These are phyloP conservation scores for Erpetoichthys calabaricus DNA, from an alignment of 2,797 vertebrate species.

Conservation along the genomic window DNA sequence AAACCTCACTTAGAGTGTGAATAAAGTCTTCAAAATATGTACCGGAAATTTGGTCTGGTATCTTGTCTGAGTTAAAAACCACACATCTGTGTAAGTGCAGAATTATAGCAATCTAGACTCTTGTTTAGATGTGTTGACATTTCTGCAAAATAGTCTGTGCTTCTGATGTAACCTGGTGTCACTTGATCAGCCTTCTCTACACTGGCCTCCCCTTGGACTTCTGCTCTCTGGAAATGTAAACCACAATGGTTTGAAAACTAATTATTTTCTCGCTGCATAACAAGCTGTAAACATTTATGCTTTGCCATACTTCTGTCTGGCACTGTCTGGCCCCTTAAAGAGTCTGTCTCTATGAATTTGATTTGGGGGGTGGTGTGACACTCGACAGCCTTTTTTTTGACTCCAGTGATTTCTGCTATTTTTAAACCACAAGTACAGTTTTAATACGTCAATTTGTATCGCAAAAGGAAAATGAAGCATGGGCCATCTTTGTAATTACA, in stretches of 20 bases:
- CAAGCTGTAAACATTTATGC: slow-evolving; percentile 24
- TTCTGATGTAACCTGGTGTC: not conserved
- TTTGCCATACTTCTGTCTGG: slow-evolving; percentile 33
- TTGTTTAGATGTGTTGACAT: not conserved
- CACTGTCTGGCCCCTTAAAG: slow-evolving; percentile 32
- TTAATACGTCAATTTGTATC: no score
- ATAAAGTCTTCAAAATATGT: slow-evolving; percentile 13
- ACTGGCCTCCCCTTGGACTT: not conserved
- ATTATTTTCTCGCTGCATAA: slow-evolving; percentile 19
- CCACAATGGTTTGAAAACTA: slow-evolving; percentile 10
- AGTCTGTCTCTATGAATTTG: slow-evolving; percentile 22
- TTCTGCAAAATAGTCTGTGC: not conserved
- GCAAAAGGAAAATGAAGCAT: no score
- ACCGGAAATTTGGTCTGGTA: slow-evolving; percentile 41
- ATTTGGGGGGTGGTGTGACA: slow-evolving; percentile 2
- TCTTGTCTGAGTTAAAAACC: slow-evolving; percentile 36
- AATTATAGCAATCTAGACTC: not conserved
- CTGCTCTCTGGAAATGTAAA: not conserved
- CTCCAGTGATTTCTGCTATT: not conserved
- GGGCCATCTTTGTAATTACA: no score
- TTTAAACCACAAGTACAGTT: not conserved
- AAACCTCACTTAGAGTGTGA: no score
- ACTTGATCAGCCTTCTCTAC: not conserved
- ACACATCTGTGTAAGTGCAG: slow-evolving; percentile 27
- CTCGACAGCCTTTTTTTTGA: slow-evolving; percentile 7